Evolutionary conservation across 2,797 vertebrate genomes (phyloP), one percentile per base, ranked within the genome.

Genomic region (Amphiprion clarkii): DNA sequence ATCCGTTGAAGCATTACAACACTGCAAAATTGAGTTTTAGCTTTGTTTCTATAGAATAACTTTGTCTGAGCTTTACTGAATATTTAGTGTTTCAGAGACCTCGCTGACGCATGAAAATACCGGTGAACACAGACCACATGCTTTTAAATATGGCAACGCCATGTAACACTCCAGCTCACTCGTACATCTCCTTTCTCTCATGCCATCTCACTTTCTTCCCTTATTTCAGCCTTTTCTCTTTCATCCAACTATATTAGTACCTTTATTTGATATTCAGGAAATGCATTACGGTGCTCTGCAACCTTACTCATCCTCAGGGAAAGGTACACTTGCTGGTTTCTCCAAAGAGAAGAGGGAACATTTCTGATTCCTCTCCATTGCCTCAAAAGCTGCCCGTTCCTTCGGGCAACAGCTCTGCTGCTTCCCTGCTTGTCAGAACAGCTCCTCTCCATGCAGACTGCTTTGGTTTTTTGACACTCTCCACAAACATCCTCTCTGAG

Each of bases 391-490:
- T 80, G 57, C 82, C 78, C 78, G 79, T 76, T 84, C 87, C 87
- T 89, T 70, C 81, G 74, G 87, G 84, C 73, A 76, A 87, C 79
- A 40, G 75, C 79, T 83, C 74, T 0, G 57, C 68, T 49, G 61
- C 77, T 76, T 81, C 70, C 76, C 65, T 60, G 69, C 79, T 85
- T 87, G 80, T 93, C 88, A 88, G 85, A 89, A 88, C 80, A 84
- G 79, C 74, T 89, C 84, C 87, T 88, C 90, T 81, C 84, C 78
- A 88, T 88, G 84, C 89, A 88, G 89, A 87, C 90, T 76, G 80
- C 82, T 84, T 83, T 88, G 79, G 72, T 73, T 25, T 55, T 36
- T 33, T 53, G 14, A 61, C 14, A 42, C 62, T 82, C 58, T 83
- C 48, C 68, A 48, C n/a, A 59, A 74, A 68, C 58, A 88, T 78